These are phyloP conservation scores for Tetrapedia diversipes DNA, from an alignment of 2,888 invertebrate species.

Conservation along the genomic window DNA sequence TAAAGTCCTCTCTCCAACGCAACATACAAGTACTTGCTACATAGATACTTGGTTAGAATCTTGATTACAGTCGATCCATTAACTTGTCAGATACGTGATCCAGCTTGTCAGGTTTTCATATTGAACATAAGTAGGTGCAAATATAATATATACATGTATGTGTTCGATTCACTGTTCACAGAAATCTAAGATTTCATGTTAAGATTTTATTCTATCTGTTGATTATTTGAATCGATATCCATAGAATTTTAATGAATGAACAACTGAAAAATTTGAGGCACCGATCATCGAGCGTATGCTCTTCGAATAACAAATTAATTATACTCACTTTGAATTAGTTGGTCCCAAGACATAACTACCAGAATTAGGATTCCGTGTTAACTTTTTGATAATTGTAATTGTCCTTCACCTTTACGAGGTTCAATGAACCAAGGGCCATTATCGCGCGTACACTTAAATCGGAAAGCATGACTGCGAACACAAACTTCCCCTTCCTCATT, in stretches of 20 bases:
- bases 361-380: too few relatives aligned
- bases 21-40: too few relatives aligned
- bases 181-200: too few relatives aligned
- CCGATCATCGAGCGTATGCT: background rate
- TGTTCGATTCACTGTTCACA: background rate
- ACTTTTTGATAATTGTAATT: too few relatives aligned
- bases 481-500: constrained; percentile 22
- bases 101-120: constrained; percentile 34
- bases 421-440: constrained; percentile 26
- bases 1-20: background rate
- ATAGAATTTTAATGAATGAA: constrained; percentile 2
- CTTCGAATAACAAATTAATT: constrained; percentile 10
- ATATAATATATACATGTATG: background rate
- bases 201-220: constrained; percentile 3
- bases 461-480: constrained; percentile 12
- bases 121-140: background rate
- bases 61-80: constrained; percentile 49
- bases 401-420: background rate
- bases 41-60: constrained; percentile 17
- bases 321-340: constrained; percentile 4
- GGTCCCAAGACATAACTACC: background rate
- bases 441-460: constrained; percentile 29
- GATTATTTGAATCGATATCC: background rate
- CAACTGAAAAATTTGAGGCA: background rate
- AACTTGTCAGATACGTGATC: constrained; percentile 56